Percentiles rank a stretch among this genome's conserved stretches.
phyloP scores from a whole-genome alignment of 2,797 vertebrate genomes.

The Gadopsis bispinosus region DNA sequence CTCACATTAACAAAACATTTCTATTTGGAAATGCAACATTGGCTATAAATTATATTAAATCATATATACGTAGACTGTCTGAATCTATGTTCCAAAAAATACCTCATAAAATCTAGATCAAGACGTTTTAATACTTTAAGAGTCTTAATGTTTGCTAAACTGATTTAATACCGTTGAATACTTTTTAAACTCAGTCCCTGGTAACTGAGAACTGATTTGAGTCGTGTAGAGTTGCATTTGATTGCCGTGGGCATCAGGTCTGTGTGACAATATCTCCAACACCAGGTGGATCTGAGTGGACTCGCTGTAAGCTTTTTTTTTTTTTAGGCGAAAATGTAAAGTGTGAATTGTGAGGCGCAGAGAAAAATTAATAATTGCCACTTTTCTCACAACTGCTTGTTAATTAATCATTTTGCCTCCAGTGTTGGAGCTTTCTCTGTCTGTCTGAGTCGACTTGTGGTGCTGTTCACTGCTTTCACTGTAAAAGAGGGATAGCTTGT shows the following conservation, averaged over 20 bases:
- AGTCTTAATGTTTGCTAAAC: too few species aligned
- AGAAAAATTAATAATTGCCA: neutral
- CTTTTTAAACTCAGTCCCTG: neutral
- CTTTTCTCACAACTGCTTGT: too few species aligned
- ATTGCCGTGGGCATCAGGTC: neutral
- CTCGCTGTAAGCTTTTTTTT: neutral
- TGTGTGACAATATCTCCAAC: neutral
- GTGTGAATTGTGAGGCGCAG: neutral
- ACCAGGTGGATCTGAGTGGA: neutral
- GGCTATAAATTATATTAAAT: too few species aligned
- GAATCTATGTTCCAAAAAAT: too few species aligned
- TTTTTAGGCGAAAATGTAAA: neutral
- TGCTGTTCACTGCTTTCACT: constrained; percentile 23
- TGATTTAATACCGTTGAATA: too few species aligned
- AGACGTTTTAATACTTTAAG: too few species aligned
- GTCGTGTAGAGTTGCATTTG: neutral
- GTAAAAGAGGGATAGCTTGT: constrained; percentile 40
- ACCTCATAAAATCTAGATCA: too few species aligned
- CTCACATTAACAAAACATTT: too few species aligned
- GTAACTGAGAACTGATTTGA: neutral
- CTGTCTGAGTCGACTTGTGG: neutral
- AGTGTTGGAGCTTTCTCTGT: neutral
- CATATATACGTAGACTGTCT: too few species aligned
- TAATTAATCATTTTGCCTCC: too few species aligned
- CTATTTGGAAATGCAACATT: too few species aligned